Conservation (phyloP, 2,888 invertebrate genomes). For the Lepidochitona cinerea region DNA sequence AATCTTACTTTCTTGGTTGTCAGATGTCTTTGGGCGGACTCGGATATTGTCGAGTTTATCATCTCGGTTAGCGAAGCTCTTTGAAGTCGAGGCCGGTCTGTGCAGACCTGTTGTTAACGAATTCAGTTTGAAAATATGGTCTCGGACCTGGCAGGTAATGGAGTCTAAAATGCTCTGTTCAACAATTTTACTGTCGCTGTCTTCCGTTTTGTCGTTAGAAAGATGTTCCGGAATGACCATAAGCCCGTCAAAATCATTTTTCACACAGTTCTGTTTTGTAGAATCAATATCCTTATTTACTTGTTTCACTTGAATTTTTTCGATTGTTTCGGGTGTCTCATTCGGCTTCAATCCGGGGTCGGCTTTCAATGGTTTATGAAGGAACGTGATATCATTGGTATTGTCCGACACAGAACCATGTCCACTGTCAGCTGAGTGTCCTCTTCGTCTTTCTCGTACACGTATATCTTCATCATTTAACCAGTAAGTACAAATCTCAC, state of each 20-base stretch:
- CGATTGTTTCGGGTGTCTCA: not conserved
- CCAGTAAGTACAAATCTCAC: conserved; percentile 67
- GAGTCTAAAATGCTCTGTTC: not conserved
- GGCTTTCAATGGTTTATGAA: too few species aligned
- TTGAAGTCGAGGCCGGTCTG: not conserved
- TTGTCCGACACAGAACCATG: not conserved
- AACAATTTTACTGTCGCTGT: not conserved
- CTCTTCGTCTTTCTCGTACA: conserved; percentile 22
- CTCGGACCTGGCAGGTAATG: not conserved
- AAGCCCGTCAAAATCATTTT: too few species aligned
- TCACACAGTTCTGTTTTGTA: too few species aligned
- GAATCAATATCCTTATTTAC: not conserved
- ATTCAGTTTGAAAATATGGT: not conserved
- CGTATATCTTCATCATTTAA: conserved; percentile 46
- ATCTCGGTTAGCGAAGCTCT: too few species aligned
- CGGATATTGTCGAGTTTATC: too few species aligned
- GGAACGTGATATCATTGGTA: not conserved
- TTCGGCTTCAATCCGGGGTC: too few species aligned
- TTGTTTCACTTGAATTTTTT: not conserved
- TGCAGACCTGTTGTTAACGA: not conserved
- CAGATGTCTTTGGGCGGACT: too few species aligned
- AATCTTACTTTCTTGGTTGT: too few species aligned
- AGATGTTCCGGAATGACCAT: not conserved
- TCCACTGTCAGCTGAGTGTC: not conserved
- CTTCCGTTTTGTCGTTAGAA: not conserved